Conservation (phyloP, 1,140 invertebrate genomes). For the Cataglyphis hispanica region DNA sequence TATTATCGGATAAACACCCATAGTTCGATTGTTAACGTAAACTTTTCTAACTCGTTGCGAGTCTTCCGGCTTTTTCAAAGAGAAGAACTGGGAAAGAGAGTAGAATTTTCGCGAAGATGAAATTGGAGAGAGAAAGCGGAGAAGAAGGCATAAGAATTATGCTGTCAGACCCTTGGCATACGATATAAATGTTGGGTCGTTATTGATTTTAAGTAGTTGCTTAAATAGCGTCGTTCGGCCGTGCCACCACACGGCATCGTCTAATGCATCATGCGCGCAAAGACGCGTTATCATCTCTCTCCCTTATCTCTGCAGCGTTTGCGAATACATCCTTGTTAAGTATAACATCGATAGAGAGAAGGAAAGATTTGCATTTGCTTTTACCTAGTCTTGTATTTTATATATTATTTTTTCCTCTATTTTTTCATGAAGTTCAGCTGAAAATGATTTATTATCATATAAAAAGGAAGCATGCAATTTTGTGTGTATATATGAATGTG, state of each 20-base stretch:
- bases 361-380: background rate
- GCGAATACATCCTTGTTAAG: constrained; percentile 17
- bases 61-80: constrained; percentile 5
- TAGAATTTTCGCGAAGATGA: background rate
- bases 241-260: constrained; percentile 63
- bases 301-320: background rate
- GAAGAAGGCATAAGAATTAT: constrained; percentile 51
- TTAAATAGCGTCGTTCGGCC: constrained; percentile 80
- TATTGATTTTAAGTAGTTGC: constrained; percentile 83
- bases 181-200: constrained; percentile 69
- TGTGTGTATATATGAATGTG: no score
- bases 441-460: background rate
- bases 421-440: background rate
- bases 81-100: background rate
- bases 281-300: constrained; percentile 52
- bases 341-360: background rate
- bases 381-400: background rate
- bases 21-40: constrained; percentile 33
- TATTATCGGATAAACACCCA: background rate
- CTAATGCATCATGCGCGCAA: constrained; percentile 53
- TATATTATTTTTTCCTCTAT: background rate
- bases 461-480: background rate
- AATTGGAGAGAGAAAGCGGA: constrained; percentile 6
- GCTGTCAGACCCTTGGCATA: constrained; percentile 49
- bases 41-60: constrained; percentile 2